Evolutionary conservation across 1,140 invertebrate species (phyloP).

Genomic region (Battus philenor): DNA sequence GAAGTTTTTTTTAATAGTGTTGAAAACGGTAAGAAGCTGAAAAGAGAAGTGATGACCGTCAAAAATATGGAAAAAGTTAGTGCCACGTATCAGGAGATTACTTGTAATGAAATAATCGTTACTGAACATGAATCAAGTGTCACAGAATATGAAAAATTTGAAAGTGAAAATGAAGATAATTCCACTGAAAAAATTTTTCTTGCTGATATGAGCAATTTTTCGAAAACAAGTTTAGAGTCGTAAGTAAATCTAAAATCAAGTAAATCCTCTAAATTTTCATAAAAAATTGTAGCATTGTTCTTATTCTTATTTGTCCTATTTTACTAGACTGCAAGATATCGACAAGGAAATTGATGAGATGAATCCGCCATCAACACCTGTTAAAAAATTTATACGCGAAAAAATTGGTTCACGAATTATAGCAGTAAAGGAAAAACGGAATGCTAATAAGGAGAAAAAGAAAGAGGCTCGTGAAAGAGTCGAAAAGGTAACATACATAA

Average conservation of each 20-base stretch:
- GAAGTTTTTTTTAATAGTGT: constrained; percentile 15
- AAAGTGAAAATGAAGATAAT: constrained; percentile 23
- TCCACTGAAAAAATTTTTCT: constrained; percentile 28
- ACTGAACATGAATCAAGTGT: constrained; percentile 28
- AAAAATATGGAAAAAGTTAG: constrained; percentile 29
- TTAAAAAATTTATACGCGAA: constrained; percentile 35
- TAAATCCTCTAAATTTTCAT: background rate
- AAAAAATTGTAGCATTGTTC: background rate
- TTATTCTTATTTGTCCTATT: constrained; percentile 1
- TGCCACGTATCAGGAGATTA: constrained; percentile 29
- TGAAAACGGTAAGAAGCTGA: constrained; percentile 12
- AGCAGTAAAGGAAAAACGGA: constrained; percentile 37
- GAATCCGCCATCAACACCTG: constrained; percentile 25
- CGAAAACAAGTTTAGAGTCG: constrained; percentile 50
- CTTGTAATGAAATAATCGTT: constrained; percentile 28
- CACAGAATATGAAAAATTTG: constrained; percentile 29
- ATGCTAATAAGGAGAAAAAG: constrained; percentile 27
- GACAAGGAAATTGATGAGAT: constrained; percentile 39
- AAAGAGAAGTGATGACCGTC: constrained; percentile 21
- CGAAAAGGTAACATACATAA: constrained; percentile 37
- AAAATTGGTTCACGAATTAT: constrained; percentile 41
- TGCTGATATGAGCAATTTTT: constrained; percentile 23
- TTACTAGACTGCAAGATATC: constrained; percentile 43
- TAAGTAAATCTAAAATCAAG: no score
- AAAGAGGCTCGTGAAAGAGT: constrained; percentile 40